These are phyloP conservation scores for Etia nguti DNA, from an alignment of 2,113 vertebrate species.

Conservation along the genomic window DNA sequence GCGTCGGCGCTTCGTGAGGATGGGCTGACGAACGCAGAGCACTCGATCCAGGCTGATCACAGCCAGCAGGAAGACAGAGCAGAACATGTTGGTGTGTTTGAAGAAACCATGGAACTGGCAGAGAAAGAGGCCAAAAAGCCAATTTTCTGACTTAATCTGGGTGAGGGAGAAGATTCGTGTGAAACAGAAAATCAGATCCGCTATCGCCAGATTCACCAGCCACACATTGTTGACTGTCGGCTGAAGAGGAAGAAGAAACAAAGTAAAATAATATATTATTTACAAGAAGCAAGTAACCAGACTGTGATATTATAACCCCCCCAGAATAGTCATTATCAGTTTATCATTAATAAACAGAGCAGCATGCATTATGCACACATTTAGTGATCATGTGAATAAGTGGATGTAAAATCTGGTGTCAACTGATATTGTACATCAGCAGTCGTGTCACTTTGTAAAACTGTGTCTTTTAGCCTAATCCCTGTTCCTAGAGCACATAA, in stretches of 20 bases:
- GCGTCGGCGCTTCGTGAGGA: slow-evolving; percentile 58
- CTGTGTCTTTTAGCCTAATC: rapidly evolving
- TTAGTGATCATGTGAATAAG: neutral
- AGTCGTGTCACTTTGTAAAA: neutral
- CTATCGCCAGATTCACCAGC: slow-evolving; percentile 75
- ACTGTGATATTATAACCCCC: neutral
- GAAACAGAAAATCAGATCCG: slow-evolving; percentile 72
- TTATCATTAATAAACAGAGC: neutral
- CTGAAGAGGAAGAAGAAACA: neutral
- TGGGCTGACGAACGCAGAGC: slow-evolving; percentile 63
- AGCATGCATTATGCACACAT: neutral
- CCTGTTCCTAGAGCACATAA: neutral
- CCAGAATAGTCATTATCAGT: neutral
- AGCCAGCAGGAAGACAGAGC: slow-evolving; percentile 73
- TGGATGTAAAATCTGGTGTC: neutral
- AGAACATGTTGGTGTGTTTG: slow-evolving; percentile 76
- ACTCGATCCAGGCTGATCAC: slow-evolving; percentile 78
- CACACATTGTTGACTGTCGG: slow-evolving; percentile 69
- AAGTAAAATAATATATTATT: neutral
- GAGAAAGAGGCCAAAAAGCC: slow-evolving; percentile 70
- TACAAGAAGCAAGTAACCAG: neutral
- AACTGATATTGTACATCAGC: rapidly evolving
- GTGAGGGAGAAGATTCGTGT: slow-evolving; percentile 62
- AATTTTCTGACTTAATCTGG: slow-evolving; percentile 66
- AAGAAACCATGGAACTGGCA: slow-evolving; percentile 78